Evolutionary conservation across 2,888 invertebrate species (phyloP).

Genomic region (Clitarchus hookeri): DNA sequence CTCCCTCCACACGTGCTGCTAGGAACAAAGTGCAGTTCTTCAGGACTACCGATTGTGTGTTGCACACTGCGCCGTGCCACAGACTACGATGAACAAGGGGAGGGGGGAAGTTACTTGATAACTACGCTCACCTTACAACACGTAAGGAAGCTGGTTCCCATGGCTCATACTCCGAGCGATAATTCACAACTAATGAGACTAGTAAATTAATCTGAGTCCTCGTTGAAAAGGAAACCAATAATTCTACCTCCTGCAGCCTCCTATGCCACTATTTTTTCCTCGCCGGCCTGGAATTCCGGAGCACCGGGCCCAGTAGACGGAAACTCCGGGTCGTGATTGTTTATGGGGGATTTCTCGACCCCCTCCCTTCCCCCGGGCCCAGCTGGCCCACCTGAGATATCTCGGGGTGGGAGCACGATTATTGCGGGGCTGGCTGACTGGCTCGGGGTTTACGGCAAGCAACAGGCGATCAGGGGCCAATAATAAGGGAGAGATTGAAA

Average conservation of each 20-base stretch:
- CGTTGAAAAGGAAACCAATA: background rate
- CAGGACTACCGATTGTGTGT: too few relatives aligned
- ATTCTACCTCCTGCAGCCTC: background rate
- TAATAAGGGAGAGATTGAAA: conserved; percentile 9
- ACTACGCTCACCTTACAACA: too few relatives aligned
- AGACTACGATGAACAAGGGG: too few relatives aligned
- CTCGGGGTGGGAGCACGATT: background rate
- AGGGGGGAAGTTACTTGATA: too few relatives aligned
- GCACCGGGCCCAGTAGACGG: background rate
- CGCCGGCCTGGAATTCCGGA: background rate
- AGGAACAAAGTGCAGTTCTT: too few relatives aligned
- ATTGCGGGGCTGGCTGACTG: background rate
- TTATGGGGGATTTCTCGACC: background rate
- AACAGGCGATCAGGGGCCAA: background rate
- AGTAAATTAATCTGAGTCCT: background rate
- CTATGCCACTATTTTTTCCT: background rate
- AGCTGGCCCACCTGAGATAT: background rate
- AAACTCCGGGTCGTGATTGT: background rate
- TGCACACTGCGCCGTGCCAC: too few relatives aligned
- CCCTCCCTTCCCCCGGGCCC: background rate
- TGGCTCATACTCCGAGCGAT: background rate
- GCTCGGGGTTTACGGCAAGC: background rate
- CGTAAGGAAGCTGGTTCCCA: background rate
- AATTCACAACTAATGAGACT: background rate
- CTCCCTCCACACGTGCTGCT: too few relatives aligned